Evolutionary conservation across 2,888 invertebrate species (phyloP), one percentile per base, ranked within the genome.

Genomic region (Falcaria lacertinaria): DNA sequence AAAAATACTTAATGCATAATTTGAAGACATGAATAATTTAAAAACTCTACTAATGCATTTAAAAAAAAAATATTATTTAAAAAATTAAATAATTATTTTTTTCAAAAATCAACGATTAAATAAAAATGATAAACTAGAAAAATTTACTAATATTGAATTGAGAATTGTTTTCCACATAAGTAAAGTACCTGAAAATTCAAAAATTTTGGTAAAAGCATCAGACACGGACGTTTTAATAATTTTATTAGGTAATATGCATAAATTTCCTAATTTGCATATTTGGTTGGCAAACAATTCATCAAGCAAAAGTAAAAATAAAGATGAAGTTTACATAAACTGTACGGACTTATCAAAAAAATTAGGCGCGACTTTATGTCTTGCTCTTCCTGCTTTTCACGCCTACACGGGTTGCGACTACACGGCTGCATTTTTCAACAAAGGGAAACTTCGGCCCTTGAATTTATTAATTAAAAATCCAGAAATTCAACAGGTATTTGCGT

Each of bases 401-500:
- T 48, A 41, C 34, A 57, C 52, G 32, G 48, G 47, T 34, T 49
- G 50, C 43, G 46, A 54, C 42, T 52, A 52, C 39, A 50, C 50
- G 32, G 54, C 52, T 25, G 49, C 52, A 41, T 52, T 57, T 46
- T 49, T 57, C 39, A 52, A 61, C 16, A 69, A 42, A 69, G 67
- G 66, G 15, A 42, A 44, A 63, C 47, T 57, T 34, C 54, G 45
- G 46, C 64, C 60, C 28, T 67, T 55, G 47, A 44, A 64, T 46
- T n/a, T 54, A 45, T 53, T 69, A 55, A 50, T 42, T 33, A 35
- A 61, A 63, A 62, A 64, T 51, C 50, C 53, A 46, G 52, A 34
- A 35, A 60, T 51, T 45, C 66, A 68, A 58, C 60, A 19, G 35
- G 41, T 58, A 51, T 72, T 69, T 60, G 59, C 66, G 15, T 62